Conservation (phyloP, 2,888 invertebrate genomes). For the Caenorhabditis afra region DNA sequence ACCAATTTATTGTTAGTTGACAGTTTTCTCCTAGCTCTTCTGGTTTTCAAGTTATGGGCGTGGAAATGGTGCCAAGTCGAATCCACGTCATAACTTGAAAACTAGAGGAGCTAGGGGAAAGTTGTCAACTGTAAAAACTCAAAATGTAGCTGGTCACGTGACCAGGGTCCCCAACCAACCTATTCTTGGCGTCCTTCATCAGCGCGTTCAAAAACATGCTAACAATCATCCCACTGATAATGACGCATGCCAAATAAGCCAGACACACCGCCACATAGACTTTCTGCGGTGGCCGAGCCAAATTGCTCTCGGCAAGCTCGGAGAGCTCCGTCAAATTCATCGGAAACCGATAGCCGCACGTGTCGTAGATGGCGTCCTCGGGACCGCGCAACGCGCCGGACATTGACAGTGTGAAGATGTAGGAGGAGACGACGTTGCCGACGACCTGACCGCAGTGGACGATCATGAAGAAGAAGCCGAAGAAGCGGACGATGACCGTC, state of each 20-base stretch:
- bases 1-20: too few species aligned
- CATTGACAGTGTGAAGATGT: constrained; percentile 70
- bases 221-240: constrained; percentile 90
- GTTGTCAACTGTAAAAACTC: too few species aligned
- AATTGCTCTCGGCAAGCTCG: constrained; percentile 74
- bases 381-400: constrained; percentile 62
- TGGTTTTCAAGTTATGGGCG: too few species aligned
- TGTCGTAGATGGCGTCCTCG: constrained; percentile 70
- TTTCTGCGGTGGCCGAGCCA: constrained; percentile 88
- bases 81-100: too few species aligned
- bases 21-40: too few species aligned
- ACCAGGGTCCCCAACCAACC: too few species aligned
- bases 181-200: constrained; percentile 85
- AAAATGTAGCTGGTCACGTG: too few species aligned
- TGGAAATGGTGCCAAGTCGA: too few species aligned
- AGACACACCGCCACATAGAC: constrained; percentile 67
- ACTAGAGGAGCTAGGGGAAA: too few species aligned
- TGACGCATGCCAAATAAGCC: constrained; percentile 91
- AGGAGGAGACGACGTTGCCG: constrained; percentile 95
- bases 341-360: constrained; percentile 77
- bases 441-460: constrained; percentile 96
- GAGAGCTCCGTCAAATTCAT: constrained; percentile 69
- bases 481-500: constrained; percentile 95
- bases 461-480: constrained; percentile 98
- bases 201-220: constrained; percentile 92